phyloP scores from a whole-genome alignment of 2,797 vertebrate species.

The Silurus aristotelis region DNA sequence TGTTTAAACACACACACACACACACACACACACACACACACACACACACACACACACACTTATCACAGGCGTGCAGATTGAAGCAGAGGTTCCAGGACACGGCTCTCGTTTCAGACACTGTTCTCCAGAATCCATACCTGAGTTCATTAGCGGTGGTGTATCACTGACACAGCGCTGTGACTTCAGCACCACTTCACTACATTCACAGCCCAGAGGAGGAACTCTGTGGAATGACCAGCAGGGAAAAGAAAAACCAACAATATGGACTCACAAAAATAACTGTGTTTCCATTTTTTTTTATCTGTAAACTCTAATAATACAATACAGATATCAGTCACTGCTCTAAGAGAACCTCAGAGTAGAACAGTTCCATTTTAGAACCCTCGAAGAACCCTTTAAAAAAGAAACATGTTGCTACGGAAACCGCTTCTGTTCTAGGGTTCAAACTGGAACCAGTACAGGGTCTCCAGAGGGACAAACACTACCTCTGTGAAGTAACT shows the following conservation, averaged over 20 bases:
- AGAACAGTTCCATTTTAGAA: no score
- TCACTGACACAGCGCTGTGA: slow-evolving; percentile 46
- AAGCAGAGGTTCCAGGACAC: neutral
- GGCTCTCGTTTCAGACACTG: slow-evolving; percentile 37
- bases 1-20: slow-evolving; percentile 5
- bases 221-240: neutral
- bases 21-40: neutral
- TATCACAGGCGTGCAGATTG: neutral
- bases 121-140: slow-evolving; percentile 29
- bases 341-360: no score
- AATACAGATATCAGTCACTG: no score
- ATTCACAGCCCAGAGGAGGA: slow-evolving; percentile 29
- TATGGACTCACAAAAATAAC: neutral
- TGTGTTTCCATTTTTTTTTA: no score
- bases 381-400: no score
- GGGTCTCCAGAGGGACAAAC: no score
- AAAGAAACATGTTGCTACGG: no score
- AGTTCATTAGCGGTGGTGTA: slow-evolving; percentile 52
- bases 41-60: neutral
- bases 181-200: slow-evolving; percentile 42
- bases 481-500: neutral
- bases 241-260: neutral
- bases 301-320: no score
- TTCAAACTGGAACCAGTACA: no score
- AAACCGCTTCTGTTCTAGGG: no score